Evolutionary conservation across 2,888 invertebrate species (phyloP).

Genomic region (Rhingia rostrata): DNA sequence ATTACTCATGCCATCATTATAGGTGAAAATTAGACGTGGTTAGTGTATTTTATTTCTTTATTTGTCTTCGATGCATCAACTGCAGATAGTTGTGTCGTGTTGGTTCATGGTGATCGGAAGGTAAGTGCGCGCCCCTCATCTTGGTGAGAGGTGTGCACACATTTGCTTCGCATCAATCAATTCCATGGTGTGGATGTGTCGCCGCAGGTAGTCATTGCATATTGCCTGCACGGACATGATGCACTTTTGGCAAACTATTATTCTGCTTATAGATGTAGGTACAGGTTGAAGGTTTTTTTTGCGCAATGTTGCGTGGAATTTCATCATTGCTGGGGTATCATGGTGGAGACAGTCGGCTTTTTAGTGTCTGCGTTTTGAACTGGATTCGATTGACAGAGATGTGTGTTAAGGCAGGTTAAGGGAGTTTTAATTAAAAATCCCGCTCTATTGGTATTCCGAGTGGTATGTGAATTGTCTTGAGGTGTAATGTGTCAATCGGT

Average conservation of each 20-base stretch:
- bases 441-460: constrained; percentile 27
- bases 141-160: constrained; percentile 50
- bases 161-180: constrained; percentile 48
- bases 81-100: constrained; percentile 10
- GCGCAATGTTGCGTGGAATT: constrained; percentile 15
- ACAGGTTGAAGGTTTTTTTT: background rate
- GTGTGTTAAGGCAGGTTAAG: constrained; percentile 27
- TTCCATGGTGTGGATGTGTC: constrained; percentile 29
- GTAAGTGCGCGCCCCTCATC: constrained; percentile 22
- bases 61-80: constrained; percentile 21
- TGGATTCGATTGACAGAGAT: constrained; percentile 29
- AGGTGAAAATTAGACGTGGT: constrained; percentile 61
- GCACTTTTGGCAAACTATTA: constrained; percentile 49
- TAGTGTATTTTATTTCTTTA: constrained; percentile 38
- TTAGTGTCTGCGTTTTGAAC: constrained; percentile 29
- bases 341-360: constrained; percentile 39
- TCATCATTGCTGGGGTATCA: constrained; percentile 11
- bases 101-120: constrained; percentile 9
- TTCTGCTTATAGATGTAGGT: constrained; percentile 17
- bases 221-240: constrained; percentile 33
- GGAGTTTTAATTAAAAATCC: constrained; percentile 43
- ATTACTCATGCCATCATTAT: constrained; percentile 57
- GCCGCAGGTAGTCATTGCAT: constrained; percentile 35
- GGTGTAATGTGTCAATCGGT: constrained; percentile 60
- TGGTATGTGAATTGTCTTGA: constrained; percentile 26